phyloP scores from a whole-genome alignment of 1,140 invertebrate genomes.

The Penaeus japonicus region DNA sequence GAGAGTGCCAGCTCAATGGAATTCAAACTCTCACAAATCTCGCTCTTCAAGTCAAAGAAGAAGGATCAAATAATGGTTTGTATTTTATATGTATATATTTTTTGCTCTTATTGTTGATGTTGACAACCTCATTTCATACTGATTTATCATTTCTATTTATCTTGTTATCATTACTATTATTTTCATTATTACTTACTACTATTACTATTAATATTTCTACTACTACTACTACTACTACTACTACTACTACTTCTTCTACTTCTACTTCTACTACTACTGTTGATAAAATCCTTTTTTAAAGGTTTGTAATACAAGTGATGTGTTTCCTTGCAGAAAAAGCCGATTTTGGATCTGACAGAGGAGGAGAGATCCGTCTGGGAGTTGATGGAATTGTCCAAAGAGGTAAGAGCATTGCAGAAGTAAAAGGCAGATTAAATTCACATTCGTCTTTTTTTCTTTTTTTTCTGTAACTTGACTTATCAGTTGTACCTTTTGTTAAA shows the following conservation, averaged over 20 bases:
- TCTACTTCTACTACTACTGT: too few species aligned
- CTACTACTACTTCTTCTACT: neutral
- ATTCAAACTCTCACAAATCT: slow-evolving; percentile 57
- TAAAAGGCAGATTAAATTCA: neutral
- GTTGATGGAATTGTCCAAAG: slow-evolving; percentile 46
- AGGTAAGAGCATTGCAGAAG: slow-evolving; percentile 25
- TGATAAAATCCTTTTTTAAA: too few species aligned
- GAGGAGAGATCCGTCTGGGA: slow-evolving; percentile 55
- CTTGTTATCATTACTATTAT: neutral
- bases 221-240: neutral
- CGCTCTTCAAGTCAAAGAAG: slow-evolving; percentile 58
- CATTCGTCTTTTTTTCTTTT: neutral
- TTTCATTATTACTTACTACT: neutral
- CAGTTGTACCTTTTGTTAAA: too few species aligned
- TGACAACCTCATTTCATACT: neutral
- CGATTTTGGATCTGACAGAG: slow-evolving; percentile 54
- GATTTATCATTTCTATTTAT: too few species aligned
- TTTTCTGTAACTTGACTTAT: neutral
- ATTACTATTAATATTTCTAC: neutral
- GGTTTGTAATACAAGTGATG: neutral
- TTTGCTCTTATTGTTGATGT: neutral
- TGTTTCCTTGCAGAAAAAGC: slow-evolving; percentile 40
- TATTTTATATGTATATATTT: neutral
- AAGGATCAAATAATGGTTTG: slow-evolving; percentile 48
- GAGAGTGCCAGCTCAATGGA: slow-evolving; percentile 55